Evolutionary conservation across 2,113 vertebrate genomes (phyloP).

Genomic region (Himantopus leucocephalus): DNA sequence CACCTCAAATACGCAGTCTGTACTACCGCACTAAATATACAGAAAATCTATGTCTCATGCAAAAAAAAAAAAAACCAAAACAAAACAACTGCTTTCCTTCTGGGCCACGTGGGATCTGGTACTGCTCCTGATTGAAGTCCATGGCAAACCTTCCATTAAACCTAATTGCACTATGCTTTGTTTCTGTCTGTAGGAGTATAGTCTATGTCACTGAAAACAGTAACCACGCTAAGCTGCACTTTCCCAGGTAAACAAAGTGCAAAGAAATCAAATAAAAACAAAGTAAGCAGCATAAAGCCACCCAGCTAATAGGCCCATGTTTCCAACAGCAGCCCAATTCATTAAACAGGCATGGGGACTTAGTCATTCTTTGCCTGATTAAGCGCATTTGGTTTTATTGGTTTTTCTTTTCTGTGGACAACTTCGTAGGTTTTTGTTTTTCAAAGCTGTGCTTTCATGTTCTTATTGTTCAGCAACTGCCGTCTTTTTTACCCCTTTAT

Average conservation of each 20-base stretch:
- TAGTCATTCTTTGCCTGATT: conserved; percentile 46
- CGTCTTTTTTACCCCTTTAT: neutral
- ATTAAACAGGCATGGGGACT: conserved; percentile 18
- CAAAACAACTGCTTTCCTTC: neutral
- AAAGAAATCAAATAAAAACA: conserved; percentile 12
- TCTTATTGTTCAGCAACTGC: neutral
- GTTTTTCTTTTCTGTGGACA: neutral
- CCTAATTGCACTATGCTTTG: neutral
- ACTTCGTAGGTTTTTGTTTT: neutral
- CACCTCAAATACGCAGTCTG: neutral
- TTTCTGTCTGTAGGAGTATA: neutral
- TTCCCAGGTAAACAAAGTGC: conserved; percentile 23
- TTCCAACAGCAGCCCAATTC: conserved; percentile 18
- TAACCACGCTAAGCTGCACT: neutral
- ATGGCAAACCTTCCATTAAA: neutral
- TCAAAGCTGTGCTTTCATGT: neutral
- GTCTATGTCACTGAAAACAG: neutral
- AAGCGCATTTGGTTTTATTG: neutral
- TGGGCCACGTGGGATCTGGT: neutral
- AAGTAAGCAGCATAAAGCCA: conserved; percentile 4
- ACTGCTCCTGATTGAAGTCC: neutral
- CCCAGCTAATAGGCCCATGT: neutral
- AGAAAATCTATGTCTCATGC: neutral
- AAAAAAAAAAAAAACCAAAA: neutral
- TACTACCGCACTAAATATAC: neutral